Evolutionary conservation across 1,140 invertebrate species (phyloP), one percentile per base, ranked within the genome.

Genomic region (Tachypleus tridentatus): DNA sequence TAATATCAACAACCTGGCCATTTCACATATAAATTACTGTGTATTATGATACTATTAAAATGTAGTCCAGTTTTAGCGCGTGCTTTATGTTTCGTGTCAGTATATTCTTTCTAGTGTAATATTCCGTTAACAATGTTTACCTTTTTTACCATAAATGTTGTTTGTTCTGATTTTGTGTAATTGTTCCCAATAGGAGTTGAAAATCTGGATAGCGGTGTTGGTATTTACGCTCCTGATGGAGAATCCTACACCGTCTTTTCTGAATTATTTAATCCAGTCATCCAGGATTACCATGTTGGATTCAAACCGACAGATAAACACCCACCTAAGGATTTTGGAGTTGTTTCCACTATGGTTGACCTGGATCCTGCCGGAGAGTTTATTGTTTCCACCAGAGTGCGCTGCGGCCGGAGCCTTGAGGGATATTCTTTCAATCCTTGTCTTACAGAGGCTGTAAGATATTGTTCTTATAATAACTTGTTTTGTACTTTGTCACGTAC

Each of bases 221-320:
- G 85, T 3, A 80, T 89, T n/a, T 83, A 87, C 7, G 87, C 86
- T 0, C 89, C 89, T 0, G 90, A 93, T 76, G 87, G 86, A 70
- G 88, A 91, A 72, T 82, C 84, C n/a, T 93, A 89, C 72, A 78
- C 82, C 57, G 84, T 91, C 2, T 93, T 91, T 75, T 74, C 79
- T 48, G 87, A 90, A 69, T 82, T 91, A 66, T 80, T 91, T 54
- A 81, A 84, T 63, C 89, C 89, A 0, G 77, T 91, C 3, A 84
- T 91, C 7, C 85, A 88, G 71, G 88, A 91, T 66, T 78, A 90
- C 67, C 76, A 80, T 62, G 70, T 71, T 5, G 72, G 68, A 10
- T 73, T 72, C 51, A 69, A 63, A 50, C 69, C 53, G 82, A 89
- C 70, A 83, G 67, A 71, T 48, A 70, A 74, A 7, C 80, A 81